A percentile compares a stretch with the other conserved stretches of the same genome.
Evolutionary conservation across 2,113 vertebrate species (phyloP).

Genomic region (Phrynosoma platyrhinos): DNA sequence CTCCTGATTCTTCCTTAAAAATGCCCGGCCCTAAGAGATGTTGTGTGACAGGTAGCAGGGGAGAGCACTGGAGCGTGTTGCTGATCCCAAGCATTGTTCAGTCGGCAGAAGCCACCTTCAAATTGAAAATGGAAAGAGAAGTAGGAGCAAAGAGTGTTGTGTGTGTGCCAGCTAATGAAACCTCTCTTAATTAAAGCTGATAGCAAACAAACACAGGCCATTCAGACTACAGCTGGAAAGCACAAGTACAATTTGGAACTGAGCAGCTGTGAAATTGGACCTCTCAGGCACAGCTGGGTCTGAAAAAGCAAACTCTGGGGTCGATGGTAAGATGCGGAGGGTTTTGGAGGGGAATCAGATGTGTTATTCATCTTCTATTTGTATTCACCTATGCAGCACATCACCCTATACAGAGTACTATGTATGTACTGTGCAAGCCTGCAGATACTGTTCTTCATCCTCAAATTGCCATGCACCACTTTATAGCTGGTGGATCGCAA

Average conservation of each 20-base stretch:
- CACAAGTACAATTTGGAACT: constrained; percentile 65
- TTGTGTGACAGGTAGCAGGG: background rate
- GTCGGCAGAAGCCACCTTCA: background rate
- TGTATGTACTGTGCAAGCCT: background rate
- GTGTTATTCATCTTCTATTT: background rate
- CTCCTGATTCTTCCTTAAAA: too few relatives aligned
- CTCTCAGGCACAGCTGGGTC: constrained; percentile 74
- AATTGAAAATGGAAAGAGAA: constrained; percentile 19
- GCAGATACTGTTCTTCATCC: background rate
- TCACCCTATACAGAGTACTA: background rate
- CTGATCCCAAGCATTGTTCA: background rate
- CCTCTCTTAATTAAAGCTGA: constrained; percentile 76
- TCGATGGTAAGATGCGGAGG: background rate
- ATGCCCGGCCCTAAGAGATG: accelerated
- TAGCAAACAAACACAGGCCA: constrained; percentile 65
- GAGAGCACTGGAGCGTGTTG: background rate
- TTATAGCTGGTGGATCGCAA: background rate
- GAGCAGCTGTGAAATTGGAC: constrained; percentile 77
- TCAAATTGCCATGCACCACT: background rate
- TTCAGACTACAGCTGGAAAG: constrained; percentile 66
- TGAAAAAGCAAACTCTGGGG: constrained; percentile 12
- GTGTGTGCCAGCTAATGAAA: constrained; percentile 60
- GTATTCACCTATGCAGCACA: background rate
- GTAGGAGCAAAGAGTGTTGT: constrained; percentile 42
- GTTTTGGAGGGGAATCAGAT: background rate